These are phyloP conservation scores for Bolinopsis microptera DNA, from an alignment of 37 sponge, comb jelly and placozoan genomes.

Conservation along the genomic window DNA sequence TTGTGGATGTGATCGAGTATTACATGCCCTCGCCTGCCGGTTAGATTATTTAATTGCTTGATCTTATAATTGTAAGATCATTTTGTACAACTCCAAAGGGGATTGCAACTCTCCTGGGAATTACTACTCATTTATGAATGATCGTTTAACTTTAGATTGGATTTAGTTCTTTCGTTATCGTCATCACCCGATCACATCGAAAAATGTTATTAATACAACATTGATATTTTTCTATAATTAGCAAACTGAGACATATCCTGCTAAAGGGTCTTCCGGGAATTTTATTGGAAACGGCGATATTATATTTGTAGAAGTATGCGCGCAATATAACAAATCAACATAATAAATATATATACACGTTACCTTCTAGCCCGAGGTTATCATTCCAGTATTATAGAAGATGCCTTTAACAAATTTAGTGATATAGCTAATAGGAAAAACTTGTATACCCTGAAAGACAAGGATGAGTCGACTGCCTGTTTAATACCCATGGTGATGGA, in stretches of 20 bases:
- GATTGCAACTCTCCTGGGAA: too few species aligned
- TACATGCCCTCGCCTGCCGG: conserved; percentile 51
- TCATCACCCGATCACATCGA: too few species aligned
- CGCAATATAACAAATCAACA: neutral
- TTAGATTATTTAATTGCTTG: neutral
- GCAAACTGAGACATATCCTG: neutral
- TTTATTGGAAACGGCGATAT: neutral
- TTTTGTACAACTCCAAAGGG: too few species aligned
- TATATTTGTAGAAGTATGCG: neutral
- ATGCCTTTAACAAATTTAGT: too few species aligned
- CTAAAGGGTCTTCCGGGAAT: neutral
- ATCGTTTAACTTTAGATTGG: too few species aligned
- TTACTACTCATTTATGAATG: too few species aligned
- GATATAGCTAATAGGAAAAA: too few species aligned
- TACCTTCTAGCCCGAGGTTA: neutral
- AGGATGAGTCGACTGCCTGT: too few species aligned
- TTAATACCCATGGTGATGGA: too few species aligned
- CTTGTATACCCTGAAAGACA: too few species aligned
- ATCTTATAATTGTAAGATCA: neutral
- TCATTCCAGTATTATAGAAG: neutral
- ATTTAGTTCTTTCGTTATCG: too few species aligned
- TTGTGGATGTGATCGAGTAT: conserved; percentile 49
- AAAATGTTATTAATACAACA: too few species aligned
- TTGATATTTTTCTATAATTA: neutral
- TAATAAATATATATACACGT: neutral